phyloP scores from a whole-genome alignment of 2,888 invertebrate genomes.

The Xestia c-nigrum region DNA sequence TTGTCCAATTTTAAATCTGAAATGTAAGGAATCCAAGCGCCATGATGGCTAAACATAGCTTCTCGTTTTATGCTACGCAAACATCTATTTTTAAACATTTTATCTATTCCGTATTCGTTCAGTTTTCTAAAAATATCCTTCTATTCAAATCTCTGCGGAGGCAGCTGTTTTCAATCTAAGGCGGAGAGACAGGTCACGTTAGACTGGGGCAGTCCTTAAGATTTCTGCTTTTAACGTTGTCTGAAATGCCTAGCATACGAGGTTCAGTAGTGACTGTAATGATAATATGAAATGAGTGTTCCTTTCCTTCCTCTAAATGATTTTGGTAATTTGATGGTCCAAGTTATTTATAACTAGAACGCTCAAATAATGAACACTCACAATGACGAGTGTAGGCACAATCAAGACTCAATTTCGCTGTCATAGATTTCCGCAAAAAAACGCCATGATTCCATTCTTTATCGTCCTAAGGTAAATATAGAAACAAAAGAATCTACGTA shows the following conservation, averaged over 20 bases:
- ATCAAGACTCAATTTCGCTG: neutral
- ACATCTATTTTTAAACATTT: conserved; percentile 50
- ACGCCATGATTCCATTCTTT: neutral
- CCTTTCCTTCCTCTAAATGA: neutral
- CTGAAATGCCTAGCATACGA: neutral
- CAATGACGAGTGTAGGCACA: neutral
- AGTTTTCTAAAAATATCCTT: conserved; percentile 50
- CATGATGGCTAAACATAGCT: conserved; percentile 18
- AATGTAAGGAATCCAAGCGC: conserved; percentile 14
- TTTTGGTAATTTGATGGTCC: neutral
- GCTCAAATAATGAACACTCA: neutral
- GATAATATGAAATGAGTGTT: neutral
- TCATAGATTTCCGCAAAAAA: neutral
- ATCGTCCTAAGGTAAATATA: neutral
- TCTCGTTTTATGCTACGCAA: conserved; percentile 25
- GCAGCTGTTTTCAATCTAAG: conserved; percentile 27
- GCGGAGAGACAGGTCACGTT: conserved; percentile 1
- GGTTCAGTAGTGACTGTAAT: no score
- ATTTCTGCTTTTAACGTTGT: neutral
- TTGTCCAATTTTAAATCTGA: conserved; percentile 1
- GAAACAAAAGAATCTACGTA: neutral
- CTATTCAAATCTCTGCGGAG: conserved; percentile 46
- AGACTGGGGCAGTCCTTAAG: neutral
- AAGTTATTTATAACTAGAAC: neutral
- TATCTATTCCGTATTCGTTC: conserved; percentile 37